Evolutionary conservation across 2,797 vertebrate species (phyloP).

Genomic region (Acestrorhynchus altus): DNA sequence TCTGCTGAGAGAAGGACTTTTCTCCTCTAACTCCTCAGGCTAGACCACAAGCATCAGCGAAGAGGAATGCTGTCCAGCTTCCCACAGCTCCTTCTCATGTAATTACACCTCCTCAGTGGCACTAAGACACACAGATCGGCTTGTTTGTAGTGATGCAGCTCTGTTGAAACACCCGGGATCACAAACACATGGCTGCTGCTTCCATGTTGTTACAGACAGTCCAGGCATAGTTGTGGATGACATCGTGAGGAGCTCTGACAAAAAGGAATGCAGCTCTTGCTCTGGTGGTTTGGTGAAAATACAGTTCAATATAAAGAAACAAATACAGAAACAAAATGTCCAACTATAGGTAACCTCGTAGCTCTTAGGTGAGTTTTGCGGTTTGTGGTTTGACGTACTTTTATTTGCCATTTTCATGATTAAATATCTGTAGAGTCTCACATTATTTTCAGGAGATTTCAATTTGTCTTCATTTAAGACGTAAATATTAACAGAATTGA

Average conservation of each 20-base stretch:
- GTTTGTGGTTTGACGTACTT: no score
- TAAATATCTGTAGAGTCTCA: no score
- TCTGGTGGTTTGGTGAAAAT: background rate
- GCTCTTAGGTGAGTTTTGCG: no score
- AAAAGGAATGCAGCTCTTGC: background rate
- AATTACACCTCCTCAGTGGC: background rate
- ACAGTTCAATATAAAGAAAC: background rate
- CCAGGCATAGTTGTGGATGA: background rate
- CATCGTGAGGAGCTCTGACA: background rate
- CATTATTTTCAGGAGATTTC: no score
- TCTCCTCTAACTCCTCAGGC: conserved; percentile 8
- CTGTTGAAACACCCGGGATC: conserved; percentile 8
- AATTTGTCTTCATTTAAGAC: no score
- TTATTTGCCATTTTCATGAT: no score
- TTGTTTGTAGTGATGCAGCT: conserved; percentile 22
- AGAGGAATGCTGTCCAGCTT: conserved; percentile 29
- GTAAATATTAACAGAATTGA: no score
- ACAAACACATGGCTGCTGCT: conserved; percentile 8
- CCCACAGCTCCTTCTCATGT: conserved; percentile 28
- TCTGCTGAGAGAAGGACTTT: conserved; percentile 2
- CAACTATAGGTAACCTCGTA: background rate
- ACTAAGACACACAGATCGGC: conserved; percentile 6
- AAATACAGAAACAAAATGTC: background rate
- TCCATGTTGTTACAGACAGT: background rate
- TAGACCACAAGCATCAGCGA: conserved; percentile 21